Evolutionary conservation across 2,888 invertebrate genomes (phyloP).

Genomic region (Latheticus oryzae): DNA sequence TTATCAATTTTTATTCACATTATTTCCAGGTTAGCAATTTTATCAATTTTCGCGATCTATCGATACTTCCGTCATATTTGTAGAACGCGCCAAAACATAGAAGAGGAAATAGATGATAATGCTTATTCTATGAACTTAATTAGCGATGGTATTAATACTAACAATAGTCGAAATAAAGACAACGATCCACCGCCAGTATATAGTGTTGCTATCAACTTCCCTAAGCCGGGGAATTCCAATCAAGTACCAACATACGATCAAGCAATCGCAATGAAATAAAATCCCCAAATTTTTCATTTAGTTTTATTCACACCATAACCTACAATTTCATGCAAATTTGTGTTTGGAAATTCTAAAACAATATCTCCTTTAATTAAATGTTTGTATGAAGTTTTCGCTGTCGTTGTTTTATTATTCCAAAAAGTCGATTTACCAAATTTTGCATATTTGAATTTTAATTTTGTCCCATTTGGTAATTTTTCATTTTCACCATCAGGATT

Average conservation of each 20-base stretch:
- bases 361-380: constrained; percentile 62
- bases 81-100: too few species aligned
- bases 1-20: too few species aligned
- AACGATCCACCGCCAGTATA: constrained; percentile 18
- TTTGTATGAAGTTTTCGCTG: constrained; percentile 57
- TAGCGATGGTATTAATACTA: too few species aligned
- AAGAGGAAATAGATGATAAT: too few species aligned
- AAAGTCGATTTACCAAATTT: constrained; percentile 49
- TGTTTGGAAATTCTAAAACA: constrained; percentile 56
- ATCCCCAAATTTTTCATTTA: constrained; percentile 12
- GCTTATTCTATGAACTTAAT: too few species aligned
- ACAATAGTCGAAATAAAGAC: too few species aligned
- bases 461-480: constrained; percentile 52
- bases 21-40: too few species aligned
- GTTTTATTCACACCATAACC: constrained; percentile 54
- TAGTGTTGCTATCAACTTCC: constrained; percentile 20
- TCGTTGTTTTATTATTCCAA: constrained; percentile 46
- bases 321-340: constrained; percentile 60
- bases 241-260: constrained; percentile 26
- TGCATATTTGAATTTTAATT: constrained; percentile 57
- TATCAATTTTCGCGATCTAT: too few species aligned
- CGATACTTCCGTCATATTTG: too few species aligned
- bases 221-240: constrained; percentile 15
- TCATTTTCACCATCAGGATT: constrained; percentile 54
- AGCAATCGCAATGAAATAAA: constrained; percentile 14